Conservation (phyloP, 35 echinoderm and acorn worm species). For the Ptychodera flava region DNA sequence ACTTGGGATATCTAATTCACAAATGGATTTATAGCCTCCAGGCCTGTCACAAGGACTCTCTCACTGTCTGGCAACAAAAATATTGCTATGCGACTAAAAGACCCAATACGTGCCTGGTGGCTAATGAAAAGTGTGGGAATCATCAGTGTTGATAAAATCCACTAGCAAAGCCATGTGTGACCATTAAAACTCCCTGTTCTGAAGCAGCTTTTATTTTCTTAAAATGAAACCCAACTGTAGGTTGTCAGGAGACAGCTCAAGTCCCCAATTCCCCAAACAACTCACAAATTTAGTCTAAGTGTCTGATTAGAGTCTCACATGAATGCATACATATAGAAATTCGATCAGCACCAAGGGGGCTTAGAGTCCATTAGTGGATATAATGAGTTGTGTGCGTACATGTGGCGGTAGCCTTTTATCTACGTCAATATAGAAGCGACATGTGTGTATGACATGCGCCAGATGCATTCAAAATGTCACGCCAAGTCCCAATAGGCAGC, state of each 20-base stretch:
- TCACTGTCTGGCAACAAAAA: background rate
- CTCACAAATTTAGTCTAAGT: slow-evolving; percentile 1
- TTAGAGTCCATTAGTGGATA: background rate
- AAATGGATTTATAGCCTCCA: background rate
- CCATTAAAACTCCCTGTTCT: background rate
- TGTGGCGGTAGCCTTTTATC: background rate
- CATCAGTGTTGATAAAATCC: background rate
- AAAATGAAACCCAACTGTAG: background rate
- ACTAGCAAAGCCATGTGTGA: background rate
- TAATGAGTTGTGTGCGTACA: background rate
- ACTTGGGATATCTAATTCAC: slow-evolving; percentile 1
- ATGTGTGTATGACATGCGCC: background rate
- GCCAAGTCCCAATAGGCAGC: background rate
- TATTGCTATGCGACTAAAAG: background rate
- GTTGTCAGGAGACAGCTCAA: background rate
- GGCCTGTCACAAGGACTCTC: background rate
- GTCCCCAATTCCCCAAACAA: background rate
- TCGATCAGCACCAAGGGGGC: background rate
- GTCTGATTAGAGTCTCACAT: background rate
- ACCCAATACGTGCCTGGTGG: background rate
- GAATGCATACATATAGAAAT: slow-evolving; percentile 2
- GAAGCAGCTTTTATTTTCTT: background rate
- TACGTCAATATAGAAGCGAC: background rate
- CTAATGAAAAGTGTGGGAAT: slow-evolving; percentile 1
- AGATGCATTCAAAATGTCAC: slow-evolving; percentile 1